These are phyloP conservation scores for Bolinopsis microptera DNA, from an alignment of 37 sponge, comb jelly and placozoan species.

Conservation along the genomic window DNA sequence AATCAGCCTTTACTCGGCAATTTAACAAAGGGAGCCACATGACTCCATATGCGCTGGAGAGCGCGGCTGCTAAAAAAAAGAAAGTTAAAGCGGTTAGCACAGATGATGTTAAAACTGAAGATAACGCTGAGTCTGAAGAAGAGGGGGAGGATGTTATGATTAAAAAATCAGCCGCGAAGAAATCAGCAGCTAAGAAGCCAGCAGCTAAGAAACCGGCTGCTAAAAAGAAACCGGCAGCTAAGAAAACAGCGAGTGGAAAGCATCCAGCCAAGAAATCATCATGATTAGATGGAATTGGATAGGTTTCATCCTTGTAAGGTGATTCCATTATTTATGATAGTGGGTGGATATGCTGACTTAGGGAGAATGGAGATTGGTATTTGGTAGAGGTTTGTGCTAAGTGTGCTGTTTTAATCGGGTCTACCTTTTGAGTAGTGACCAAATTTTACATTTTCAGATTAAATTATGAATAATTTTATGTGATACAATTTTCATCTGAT, in stretches of 20 bases:
- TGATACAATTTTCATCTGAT: no score
- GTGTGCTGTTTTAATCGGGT: no score
- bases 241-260: not conserved
- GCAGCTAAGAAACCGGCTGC: not conserved
- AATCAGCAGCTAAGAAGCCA: not conserved
- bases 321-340: no score
- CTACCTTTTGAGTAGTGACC: no score
- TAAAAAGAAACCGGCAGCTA: not conserved
- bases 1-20: constrained; percentile 39
- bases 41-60: constrained; percentile 20
- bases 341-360: no score
- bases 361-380: no score
- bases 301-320: not conserved
- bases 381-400: no score
- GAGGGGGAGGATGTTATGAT: constrained; percentile 59
- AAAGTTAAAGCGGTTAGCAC: not conserved
- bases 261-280: not conserved
- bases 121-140: not conserved
- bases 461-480: no score
- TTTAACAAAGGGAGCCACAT: constrained; percentile 70
- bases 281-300: not conserved
- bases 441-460: no score
- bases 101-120: not conserved
- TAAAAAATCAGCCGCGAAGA: not conserved
- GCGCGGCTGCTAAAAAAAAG: not conserved